Evolutionary conservation across 2,888 invertebrate genomes (phyloP).

Genomic region (Malthinus seriepunctatus): DNA sequence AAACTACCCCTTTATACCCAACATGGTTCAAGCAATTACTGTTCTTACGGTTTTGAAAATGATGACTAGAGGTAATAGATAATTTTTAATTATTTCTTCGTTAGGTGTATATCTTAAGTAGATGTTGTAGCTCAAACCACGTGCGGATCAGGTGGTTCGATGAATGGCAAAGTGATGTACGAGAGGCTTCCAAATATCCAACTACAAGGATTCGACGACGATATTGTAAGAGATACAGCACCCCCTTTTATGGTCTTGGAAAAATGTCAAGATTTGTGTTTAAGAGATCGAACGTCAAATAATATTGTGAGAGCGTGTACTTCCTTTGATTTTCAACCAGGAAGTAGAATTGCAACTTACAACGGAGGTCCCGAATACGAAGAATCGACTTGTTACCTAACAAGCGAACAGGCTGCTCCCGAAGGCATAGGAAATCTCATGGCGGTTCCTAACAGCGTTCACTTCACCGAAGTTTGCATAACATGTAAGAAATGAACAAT

Average conservation of each 20-base stretch:
- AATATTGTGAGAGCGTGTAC: conserved; percentile 84
- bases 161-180: conserved; percentile 79
- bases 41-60: conserved; percentile 82
- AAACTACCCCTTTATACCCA: conserved; percentile 61
- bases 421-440: conserved; percentile 90
- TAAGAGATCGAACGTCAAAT: conserved; percentile 78
- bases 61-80: conserved; percentile 72
- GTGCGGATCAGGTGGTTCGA: conserved; percentile 85
- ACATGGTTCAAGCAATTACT: conserved; percentile 84
- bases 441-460: conserved; percentile 86
- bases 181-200: conserved; percentile 89
- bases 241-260: conserved; percentile 87
- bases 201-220: conserved; percentile 86
- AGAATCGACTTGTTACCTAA: conserved; percentile 85
- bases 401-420: conserved; percentile 82
- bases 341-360: conserved; percentile 80
- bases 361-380: conserved; percentile 82
- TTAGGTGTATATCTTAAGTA: background rate
- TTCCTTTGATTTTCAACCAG: conserved; percentile 90
- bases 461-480: conserved; percentile 87
- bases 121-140: conserved; percentile 77
- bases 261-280: conserved; percentile 82
- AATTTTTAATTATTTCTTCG: background rate
- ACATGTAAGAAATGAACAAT: conserved; percentile 68
- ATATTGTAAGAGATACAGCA: conserved; percentile 82